These are phyloP conservation scores for Myotis daubentonii DNA, from an alignment of 2,797 vertebrate species.

Conservation along the genomic window DNA sequence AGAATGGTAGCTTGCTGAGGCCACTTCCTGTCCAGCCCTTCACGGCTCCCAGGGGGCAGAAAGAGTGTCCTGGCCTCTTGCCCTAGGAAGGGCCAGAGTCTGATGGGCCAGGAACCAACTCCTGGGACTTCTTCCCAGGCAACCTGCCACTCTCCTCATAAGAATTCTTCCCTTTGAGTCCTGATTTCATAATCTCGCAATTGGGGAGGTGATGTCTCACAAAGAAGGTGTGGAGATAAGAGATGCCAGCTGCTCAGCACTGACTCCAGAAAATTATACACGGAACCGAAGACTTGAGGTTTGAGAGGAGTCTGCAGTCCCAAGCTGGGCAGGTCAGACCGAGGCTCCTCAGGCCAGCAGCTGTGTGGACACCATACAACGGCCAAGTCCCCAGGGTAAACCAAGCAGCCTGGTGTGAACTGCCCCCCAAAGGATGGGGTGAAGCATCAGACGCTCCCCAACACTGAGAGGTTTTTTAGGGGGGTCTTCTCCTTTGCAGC, in stretches of 20 bases:
- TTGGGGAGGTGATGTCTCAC: background rate
- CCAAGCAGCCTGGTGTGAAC: fast-evolving
- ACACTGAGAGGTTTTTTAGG: background rate
- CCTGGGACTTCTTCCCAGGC: background rate
- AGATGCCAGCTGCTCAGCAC: background rate
- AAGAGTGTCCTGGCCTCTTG: background rate
- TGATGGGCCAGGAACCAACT: background rate
- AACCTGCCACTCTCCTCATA: background rate
- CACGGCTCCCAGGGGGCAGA: conserved; percentile 49
- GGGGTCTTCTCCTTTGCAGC: too few species aligned
- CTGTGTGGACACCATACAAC: background rate
- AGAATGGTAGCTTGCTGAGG: conserved; percentile 68
- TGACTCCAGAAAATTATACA: background rate
- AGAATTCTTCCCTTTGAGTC: background rate
- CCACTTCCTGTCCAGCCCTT: conserved; percentile 67
- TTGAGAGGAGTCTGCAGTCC: background rate
- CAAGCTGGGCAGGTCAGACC: background rate
- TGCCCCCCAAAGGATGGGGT: fast-evolving
- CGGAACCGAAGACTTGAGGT: background rate
- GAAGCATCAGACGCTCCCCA: background rate
- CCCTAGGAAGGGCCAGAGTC: background rate
- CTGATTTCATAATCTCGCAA: background rate
- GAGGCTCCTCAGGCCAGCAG: background rate
- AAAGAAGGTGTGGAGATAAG: background rate
- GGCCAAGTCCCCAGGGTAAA: background rate